Evolutionary conservation across 2,797 vertebrate genomes (phyloP).

Genomic region (Falco peregrinus): DNA sequence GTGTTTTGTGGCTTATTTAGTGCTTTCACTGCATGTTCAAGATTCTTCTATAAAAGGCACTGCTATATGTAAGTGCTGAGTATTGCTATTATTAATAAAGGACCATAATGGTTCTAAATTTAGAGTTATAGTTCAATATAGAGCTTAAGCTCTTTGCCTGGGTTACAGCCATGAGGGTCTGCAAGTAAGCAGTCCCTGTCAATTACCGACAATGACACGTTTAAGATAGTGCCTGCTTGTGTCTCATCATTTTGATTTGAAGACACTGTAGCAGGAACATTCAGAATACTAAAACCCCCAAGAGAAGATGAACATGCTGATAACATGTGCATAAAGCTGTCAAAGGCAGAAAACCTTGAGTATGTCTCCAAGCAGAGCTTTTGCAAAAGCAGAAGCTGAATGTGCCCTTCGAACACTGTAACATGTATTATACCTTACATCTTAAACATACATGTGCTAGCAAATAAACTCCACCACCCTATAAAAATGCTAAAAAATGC

Average conservation of each 20-base stretch:
- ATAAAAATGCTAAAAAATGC: neutral
- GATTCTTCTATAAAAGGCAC: neutral
- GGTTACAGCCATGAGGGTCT: neutral
- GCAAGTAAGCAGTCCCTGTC: neutral
- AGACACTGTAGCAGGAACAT: neutral
- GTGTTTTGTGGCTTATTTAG: conserved; percentile 19
- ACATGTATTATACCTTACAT: neutral
- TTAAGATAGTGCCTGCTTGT: neutral
- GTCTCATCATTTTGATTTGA: conserved; percentile 66
- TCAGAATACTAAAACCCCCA: conserved; percentile 52
- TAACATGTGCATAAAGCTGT: conserved; percentile 52
- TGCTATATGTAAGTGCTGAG: neutral
- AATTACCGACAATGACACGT: neutral
- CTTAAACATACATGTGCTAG: neutral
- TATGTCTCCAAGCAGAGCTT: neutral
- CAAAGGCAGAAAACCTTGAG: conserved; percentile 28
- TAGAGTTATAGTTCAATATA: conserved; percentile 22
- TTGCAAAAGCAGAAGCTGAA: conserved; percentile 9
- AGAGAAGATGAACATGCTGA: conserved; percentile 36
- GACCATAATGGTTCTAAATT: conserved; percentile 13
- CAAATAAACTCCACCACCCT: neutral
- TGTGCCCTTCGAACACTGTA: neutral
- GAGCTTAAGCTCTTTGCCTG: conserved; percentile 17
- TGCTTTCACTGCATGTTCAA: neutral
- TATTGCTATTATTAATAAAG: conserved; percentile 39